Evolutionary conservation across 2,797 vertebrate genomes (phyloP).

Genomic region (Molothrus ater): DNA sequence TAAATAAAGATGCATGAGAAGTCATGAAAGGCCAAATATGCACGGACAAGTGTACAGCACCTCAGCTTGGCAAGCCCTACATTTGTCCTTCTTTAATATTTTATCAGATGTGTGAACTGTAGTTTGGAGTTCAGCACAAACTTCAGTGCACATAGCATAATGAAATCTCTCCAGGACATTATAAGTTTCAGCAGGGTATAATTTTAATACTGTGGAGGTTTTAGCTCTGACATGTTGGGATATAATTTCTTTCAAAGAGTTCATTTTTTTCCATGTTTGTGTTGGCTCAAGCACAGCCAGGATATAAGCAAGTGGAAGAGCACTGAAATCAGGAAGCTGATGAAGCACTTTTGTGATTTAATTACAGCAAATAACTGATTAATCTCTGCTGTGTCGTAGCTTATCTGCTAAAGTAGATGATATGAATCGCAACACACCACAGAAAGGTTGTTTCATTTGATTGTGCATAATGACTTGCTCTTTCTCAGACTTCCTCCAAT

Average conservation of each 20-base stretch:
- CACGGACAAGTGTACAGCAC: conserved; percentile 64
- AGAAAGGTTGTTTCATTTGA: conserved; percentile 43
- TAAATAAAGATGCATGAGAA: conserved; percentile 59
- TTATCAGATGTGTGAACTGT: conserved; percentile 31
- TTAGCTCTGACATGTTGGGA: conserved; percentile 8
- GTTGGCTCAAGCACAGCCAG: not conserved
- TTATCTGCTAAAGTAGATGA: conserved; percentile 55
- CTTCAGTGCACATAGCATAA: conserved; percentile 16
- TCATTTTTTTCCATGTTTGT: not conserved
- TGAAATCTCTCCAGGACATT: conserved; percentile 53
- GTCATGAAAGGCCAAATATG: conserved; percentile 69
- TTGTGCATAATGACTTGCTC: conserved; percentile 48
- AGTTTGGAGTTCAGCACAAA: conserved; percentile 5
- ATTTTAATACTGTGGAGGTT: conserved; percentile 23
- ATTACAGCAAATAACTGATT: conserved; percentile 46
- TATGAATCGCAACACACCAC: conserved; percentile 13
- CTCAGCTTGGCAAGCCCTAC: conserved; percentile 53
- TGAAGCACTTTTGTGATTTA: not conserved
- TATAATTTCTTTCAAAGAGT: not conserved
- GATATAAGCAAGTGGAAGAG: not conserved
- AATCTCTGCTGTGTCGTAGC: conserved; percentile 25
- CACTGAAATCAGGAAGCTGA: not conserved
- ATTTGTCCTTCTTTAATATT: conserved; percentile 65
- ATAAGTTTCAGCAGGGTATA: conserved; percentile 4
- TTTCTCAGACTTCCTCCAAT: conserved; percentile 25